Evolutionary conservation across 2,797 vertebrate species (phyloP).

Genomic region (Hyperoplus lanceolatus): DNA sequence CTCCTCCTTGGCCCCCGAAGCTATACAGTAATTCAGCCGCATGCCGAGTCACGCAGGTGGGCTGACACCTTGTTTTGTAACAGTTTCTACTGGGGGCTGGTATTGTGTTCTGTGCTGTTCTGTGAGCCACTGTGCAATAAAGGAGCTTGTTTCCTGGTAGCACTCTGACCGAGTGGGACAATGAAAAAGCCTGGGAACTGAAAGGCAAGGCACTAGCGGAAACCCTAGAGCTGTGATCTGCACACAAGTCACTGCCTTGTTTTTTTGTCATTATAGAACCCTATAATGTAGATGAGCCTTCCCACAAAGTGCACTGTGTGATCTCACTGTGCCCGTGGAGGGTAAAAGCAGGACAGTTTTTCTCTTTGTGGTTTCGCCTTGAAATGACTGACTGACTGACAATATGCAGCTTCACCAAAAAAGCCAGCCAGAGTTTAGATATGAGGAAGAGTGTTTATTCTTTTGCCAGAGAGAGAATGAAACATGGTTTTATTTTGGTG

Average conservation of each 20-base stretch:
- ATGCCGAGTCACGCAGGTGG: conserved; percentile 21
- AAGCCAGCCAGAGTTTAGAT: conserved; percentile 49
- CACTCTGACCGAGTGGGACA: conserved; percentile 61
- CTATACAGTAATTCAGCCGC: conserved; percentile 20
- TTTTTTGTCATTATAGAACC: conserved; percentile 69
- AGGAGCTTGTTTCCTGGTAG: conserved; percentile 56
- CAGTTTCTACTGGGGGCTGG: conserved; percentile 34
- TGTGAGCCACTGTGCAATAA: conserved; percentile 48
- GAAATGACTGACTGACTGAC: conserved; percentile 58
- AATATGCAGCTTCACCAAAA: conserved; percentile 31
- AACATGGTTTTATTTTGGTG: conserved; percentile 50
- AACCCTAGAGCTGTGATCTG: conserved; percentile 69
- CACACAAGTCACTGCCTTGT: conserved; percentile 68
- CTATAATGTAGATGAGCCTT: conserved; percentile 60
- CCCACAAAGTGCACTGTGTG: conserved; percentile 40
- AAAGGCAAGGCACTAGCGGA: conserved; percentile 64
- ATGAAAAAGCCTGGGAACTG: conserved; percentile 81
- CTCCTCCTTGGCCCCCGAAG: conserved; percentile 22
- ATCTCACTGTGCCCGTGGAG: conserved; percentile 39
- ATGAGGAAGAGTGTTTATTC: conserved; percentile 47
- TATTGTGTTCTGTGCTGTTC: conserved; percentile 50
- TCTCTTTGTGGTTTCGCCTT: conserved; percentile 36
- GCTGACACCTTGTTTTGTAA: conserved; percentile 59
- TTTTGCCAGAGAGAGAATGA: conserved; percentile 56
- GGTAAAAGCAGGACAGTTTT: conserved; percentile 46